phyloP scores from a whole-genome alignment of 2,113 vertebrate genomes.

The Entelurus aequoreus region DNA sequence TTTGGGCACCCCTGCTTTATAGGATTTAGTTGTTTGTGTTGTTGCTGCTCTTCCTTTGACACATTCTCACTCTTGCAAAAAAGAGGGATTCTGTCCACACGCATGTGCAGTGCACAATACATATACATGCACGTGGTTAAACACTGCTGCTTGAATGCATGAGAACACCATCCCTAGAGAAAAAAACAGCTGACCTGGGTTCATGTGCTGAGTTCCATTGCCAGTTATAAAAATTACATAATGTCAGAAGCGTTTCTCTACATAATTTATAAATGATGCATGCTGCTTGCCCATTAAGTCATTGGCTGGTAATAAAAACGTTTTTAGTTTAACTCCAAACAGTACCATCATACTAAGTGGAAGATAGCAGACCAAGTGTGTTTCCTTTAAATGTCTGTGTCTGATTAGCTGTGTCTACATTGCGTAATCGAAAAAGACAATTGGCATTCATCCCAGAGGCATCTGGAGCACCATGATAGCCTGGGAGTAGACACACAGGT shows the following conservation, averaged over 20 bases:
- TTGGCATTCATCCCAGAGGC: too few species aligned
- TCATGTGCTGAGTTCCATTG: conserved; percentile 53
- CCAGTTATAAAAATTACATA: conserved; percentile 49
- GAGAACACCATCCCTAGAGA: conserved; percentile 30
- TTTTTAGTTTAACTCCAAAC: conserved; percentile 9
- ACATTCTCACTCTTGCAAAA: neutral
- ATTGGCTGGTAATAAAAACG: conserved; percentile 3
- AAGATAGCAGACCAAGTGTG: neutral
- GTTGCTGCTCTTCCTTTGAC: too few species aligned
- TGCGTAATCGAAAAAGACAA: neutral
- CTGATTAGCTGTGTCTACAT: conserved; percentile 5
- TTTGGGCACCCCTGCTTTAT: too few species aligned
- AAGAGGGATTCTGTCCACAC: neutral
- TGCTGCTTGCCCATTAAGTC: conserved; percentile 14
- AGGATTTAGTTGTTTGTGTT: neutral
- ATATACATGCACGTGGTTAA: conserved; percentile 19
- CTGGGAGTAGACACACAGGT: too few species aligned
- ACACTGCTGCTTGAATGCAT: conserved; percentile 45
- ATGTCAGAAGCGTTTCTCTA: conserved; percentile 19
- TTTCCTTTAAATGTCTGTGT: conserved; percentile 27
- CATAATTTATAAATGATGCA: conserved; percentile 16
- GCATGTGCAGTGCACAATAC: neutral
- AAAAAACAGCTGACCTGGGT: conserved; percentile 58
- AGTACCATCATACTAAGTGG: neutral
- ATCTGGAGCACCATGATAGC: too few species aligned